Base-by-base conservation (phyloP, 2,797 vertebrate genomes). In the Lepilemur septentrionalis region DNA sequence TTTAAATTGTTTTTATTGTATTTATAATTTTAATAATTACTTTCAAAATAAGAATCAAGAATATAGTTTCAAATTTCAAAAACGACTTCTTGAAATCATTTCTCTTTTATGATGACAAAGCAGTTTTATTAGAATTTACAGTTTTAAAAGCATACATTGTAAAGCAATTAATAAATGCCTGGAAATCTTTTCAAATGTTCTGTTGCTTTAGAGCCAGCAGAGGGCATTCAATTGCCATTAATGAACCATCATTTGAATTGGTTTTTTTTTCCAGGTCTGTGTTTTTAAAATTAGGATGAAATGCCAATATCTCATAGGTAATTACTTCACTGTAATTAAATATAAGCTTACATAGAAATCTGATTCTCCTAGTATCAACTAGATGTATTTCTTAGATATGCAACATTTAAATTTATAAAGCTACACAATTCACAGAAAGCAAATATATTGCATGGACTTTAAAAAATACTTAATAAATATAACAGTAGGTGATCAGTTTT, bases 71-170 rank as follows among this genome's bases (percentile, higher is more conserved):
- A 9, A 59, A 2, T 65, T 93, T n/a, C 32, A 38, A 50, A 92
- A 85, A 69, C 78, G 35, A 12, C 32, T 78, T 50, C 57, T 92
- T 92, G 41, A 83, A 92, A 90, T 57, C 41, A 61, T 92, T 85
- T 92, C 61, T 87, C 25, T 89, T 92, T 96, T n/a, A 75, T 80
- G 18, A 75, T 65, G n/a, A 76, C 75, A 84, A 94, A 95, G 52
- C 6, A 59, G 41, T 61, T 95, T 87, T 61, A 35, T 78, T 48
- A 48, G 72, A 41, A 73, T 80, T 48, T 83, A 78, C 15, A 80
- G n/a, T 70, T 85, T 72, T 65, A 65, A 91, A 67, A 72, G 18
- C 43, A 46, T 82, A n/a, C 18, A 52, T 55, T 38, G 9, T 43
- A 52, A 95, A 76, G 35, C 28, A 11, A 4, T 89, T 18, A 85